Base-by-base conservation (phyloP, 2,888 invertebrate species). In the Coecobrya sp. region DNA sequence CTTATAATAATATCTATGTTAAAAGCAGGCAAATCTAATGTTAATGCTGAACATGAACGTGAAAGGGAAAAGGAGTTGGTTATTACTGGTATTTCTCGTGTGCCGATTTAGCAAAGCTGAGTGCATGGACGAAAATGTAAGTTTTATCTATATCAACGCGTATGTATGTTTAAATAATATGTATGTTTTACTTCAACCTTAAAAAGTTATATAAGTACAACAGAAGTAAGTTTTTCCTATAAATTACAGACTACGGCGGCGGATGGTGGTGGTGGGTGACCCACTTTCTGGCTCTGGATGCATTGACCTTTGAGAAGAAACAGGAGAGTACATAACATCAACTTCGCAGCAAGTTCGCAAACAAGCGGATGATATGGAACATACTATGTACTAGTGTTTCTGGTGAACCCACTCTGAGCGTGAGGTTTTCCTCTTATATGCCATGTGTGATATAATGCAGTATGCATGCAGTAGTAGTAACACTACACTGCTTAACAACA, bases 231-330 rank as follows among this genome's bases (percentile, higher is more conserved):
- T 11, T 86, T 73, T 86, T 55, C 55, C 70, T 86, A 86, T 86
- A 85, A 42, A 68, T 65, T 68, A 87, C 76, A 49, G 68, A 89
- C 85, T 65, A 62, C 55, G 92, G 81, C 79, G 62, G 90, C 59
- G 55, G 89, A 86, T 92, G 90, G 82, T 93, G 92, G 86, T 93
- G 93, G 90, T 76, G 92, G 92, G 86, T 93, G 93, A 94, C 93
- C 94, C 92, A 93, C 93, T 94, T 94, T 93, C 87, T 62, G 85
- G 65, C 92, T 84, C 92, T 93, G 94, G 94, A 94, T 94, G 94
- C 94, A 94, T 94, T 94, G 94, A 94, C 94, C 94, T 94, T 94
- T 94, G 93, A 86, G 88, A 93, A 93, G 70, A 79, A 70, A 79
- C 85, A 92, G 82, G 68, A 86, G 87, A 73, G 86, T 88, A 88